Percentiles rank a stretch among this genome's conserved stretches.
phyloP scores from a whole-genome alignment of 64 coral and sea anemone genomes.

The Montipora foliosa region DNA sequence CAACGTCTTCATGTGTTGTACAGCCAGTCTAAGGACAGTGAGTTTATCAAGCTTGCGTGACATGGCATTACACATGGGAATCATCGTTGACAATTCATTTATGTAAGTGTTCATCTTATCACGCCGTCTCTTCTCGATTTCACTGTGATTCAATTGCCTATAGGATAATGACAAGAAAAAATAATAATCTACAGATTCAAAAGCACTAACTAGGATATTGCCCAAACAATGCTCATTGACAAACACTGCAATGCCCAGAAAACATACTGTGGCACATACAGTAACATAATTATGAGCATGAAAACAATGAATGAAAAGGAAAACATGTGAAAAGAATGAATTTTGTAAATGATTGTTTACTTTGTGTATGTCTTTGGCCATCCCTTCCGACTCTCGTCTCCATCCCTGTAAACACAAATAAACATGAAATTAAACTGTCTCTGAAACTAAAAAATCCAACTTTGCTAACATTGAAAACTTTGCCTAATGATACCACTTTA shows the following conservation, averaged over 20 bases:
- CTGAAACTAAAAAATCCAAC: background rate
- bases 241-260: background rate
- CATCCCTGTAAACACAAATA: conserved; percentile 45
- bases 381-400: conserved; percentile 34
- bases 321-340: too few species aligned
- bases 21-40: conserved; percentile 89
- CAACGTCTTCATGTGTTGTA: conserved; percentile 92
- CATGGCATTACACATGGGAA: conserved; percentile 81
- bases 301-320: too few species aligned
- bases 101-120: conserved; percentile 99
- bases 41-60: conserved; percentile 94
- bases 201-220: too few species aligned
- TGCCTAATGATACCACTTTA: too few species aligned
- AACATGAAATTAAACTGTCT: background rate
- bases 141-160: conserved; percentile 93
- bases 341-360: background rate
- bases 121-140: conserved; percentile 95
- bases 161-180: background rate
- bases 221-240: too few species aligned
- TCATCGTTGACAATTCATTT: conserved; percentile 95
- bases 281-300: too few species aligned
- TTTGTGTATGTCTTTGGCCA: conserved; percentile 60
- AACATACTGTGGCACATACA: too few species aligned
- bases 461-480: too few species aligned
- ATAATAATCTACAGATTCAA: background rate